A percentile compares a stretch with the other conserved stretches of the same genome.
Evolutionary conservation across 2,113 vertebrate genomes (phyloP).

Genomic region (Bubo scandiacus): DNA sequence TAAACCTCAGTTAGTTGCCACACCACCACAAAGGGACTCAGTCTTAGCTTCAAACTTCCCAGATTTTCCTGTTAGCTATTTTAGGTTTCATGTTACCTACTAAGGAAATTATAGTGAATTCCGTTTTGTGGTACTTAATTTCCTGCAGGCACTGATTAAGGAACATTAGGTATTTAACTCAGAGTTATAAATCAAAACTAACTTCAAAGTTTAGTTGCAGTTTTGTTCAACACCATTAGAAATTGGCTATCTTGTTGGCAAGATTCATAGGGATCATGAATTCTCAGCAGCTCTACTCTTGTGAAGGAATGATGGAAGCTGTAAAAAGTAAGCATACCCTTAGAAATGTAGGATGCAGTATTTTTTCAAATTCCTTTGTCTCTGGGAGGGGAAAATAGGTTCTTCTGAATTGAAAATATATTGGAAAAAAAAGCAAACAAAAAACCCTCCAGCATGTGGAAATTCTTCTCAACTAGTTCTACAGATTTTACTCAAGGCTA

Average conservation of each 20-base stretch:
- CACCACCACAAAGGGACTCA: not conserved
- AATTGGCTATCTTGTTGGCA: not conserved
- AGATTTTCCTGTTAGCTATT: not conserved
- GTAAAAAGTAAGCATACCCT: not conserved
- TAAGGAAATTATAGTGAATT: not conserved
- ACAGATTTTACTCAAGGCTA: not conserved
- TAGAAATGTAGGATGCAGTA: not conserved
- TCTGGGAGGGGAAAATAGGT: not conserved
- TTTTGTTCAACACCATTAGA: not conserved
- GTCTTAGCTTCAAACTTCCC: not conserved
- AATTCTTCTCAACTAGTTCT: not conserved
- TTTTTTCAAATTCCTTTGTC: not conserved
- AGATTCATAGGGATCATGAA: not conserved
- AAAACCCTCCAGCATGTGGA: not conserved
- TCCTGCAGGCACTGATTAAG: not conserved
- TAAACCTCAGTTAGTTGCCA: not conserved
- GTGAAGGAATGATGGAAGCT: not conserved
- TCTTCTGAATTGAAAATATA: not conserved
- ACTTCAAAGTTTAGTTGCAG: not conserved
- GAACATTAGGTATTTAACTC: not conserved
- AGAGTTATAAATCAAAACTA: not conserved
- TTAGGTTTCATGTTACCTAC: not conserved
- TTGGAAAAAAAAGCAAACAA: not conserved
- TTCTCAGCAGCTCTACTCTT: not conserved
- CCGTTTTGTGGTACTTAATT: not conserved